phyloP scores from a whole-genome alignment of 92 coral and sea anemone species.

The Palythoa caribaeorum region DNA sequence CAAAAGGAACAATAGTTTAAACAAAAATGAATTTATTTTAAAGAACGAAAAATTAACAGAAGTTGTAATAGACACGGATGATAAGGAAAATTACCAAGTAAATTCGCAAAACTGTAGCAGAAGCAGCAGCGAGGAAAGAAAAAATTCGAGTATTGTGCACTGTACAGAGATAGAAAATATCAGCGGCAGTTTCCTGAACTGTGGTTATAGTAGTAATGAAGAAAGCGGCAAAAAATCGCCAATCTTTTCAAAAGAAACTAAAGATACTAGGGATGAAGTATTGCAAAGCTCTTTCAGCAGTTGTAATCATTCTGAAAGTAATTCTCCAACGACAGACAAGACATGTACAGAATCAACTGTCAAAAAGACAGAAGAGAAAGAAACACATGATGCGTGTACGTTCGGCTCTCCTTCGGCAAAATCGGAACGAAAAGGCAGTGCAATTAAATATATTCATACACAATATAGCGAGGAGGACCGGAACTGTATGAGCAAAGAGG shows the following conservation, averaged over 20 bases:
- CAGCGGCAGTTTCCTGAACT: slow-evolving; percentile 4
- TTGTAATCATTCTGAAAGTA: slow-evolving; percentile 4
- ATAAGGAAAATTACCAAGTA: slow-evolving; percentile 77
- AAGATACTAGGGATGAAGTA: not conserved
- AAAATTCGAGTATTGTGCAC: not conserved
- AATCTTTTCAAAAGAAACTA: not conserved
- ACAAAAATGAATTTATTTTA: slow-evolving; percentile 47
- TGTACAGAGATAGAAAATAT: slow-evolving; percentile 2
- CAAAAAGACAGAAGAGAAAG: slow-evolving; percentile 15
- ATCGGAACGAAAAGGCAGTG: slow-evolving; percentile 74
- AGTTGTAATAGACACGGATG: slow-evolving; percentile 74
- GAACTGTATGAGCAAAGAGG: slow-evolving; percentile 52
- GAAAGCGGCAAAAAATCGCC: slow-evolving; percentile 15
- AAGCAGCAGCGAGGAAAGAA: slow-evolving; percentile 29
- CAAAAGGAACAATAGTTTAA: slow-evolving; percentile 66
- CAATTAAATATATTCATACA: slow-evolving; percentile 76
- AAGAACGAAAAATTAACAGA: slow-evolving; percentile 58
- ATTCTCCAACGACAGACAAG: not conserved
- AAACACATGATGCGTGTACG: not conserved
- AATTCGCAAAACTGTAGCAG: slow-evolving; percentile 18
- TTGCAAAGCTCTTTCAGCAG: not conserved
- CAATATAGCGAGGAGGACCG: slow-evolving; percentile 57
- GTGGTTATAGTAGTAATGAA: slow-evolving; percentile 35
- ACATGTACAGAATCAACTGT: not conserved
- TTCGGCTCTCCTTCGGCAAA: not conserved